A percentile compares a stretch with the other conserved stretches of the same genome.
Conservation (phyloP, 1,140 invertebrate genomes). For the Polyergus mexicanus region DNA sequence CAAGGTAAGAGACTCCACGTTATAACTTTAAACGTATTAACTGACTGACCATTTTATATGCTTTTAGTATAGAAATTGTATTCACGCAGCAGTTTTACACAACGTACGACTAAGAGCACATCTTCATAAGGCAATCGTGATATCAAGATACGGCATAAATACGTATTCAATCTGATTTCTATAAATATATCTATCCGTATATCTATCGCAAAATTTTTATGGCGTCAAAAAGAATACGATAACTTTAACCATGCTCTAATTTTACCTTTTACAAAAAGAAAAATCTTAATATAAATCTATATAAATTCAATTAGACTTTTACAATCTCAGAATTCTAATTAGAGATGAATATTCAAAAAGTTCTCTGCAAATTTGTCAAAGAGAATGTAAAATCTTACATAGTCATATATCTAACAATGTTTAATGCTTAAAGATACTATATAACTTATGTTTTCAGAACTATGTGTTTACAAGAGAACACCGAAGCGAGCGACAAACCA, state of each 20-base stretch:
- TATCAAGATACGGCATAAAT: background rate
- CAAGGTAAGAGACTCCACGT: background rate
- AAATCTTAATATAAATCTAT: background rate
- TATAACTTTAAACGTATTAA: background rate
- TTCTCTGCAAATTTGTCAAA: background rate
- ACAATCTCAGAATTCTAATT: background rate
- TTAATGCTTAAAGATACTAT: background rate
- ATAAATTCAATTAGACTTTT: background rate
- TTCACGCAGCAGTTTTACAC: background rate
- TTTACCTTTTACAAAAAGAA: background rate
- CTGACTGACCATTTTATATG: background rate
- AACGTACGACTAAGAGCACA: background rate
- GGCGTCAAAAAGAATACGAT: too few relatives aligned
- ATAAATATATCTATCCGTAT: slow-evolving; percentile 3
- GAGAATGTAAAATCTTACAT: background rate
- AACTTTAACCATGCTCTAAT: too few relatives aligned
- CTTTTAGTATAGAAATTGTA: background rate
- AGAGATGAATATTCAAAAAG: background rate
- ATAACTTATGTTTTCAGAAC: background rate
- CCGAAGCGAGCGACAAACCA: background rate
- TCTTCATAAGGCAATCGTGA: background rate
- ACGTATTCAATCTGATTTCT: background rate
- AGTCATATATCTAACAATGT: background rate
- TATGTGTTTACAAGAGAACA: background rate
- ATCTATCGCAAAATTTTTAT: background rate